A percentile compares a stretch with the other conserved stretches of the same genome.
phyloP scores from a whole-genome alignment of 2,113 vertebrate species.

The Eretmodus cyanostictus region DNA sequence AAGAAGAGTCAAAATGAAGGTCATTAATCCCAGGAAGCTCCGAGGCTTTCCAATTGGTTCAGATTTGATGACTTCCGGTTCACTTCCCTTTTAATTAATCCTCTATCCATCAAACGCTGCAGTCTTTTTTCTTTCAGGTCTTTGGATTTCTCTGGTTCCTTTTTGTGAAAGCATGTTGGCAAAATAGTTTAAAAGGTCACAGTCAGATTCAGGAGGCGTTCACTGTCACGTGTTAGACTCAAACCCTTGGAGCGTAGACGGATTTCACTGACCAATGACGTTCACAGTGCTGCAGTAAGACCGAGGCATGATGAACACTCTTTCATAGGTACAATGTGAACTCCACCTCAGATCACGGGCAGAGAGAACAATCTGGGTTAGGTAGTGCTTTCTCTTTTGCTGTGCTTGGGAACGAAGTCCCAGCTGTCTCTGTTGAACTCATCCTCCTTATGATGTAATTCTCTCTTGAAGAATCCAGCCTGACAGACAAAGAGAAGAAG shows the following conservation, averaged over 20 bases:
- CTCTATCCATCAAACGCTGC: not conserved
- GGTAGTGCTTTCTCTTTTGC: constrained; percentile 65
- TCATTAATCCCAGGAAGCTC: not conserved
- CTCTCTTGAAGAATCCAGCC: constrained; percentile 91
- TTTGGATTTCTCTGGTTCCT: not conserved
- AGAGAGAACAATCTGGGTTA: constrained; percentile 11
- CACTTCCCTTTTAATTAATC: not conserved
- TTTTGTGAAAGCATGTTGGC: not conserved
- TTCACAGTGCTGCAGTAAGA: not conserved
- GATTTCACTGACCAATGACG: not conserved
- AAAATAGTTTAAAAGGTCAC: not conserved
- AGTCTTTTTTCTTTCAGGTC: not conserved
- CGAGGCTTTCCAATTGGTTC: not conserved
- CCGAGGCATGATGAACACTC: not conserved
- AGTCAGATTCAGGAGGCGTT: not conserved
- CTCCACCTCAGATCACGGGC: not conserved
- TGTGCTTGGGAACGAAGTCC: constrained; percentile 78
- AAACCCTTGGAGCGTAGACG: not conserved
- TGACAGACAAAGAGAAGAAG: constrained; percentile 34
- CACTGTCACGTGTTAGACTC: not conserved
- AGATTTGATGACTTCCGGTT: not conserved
- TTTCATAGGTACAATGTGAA: not conserved
- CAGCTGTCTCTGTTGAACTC: constrained; percentile 79
- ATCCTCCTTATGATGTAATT: constrained; percentile 69
- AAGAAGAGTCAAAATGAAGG: not conserved